Conservation (phyloP, 2,888 invertebrate genomes). For the Aphodius sticticus region DNA sequence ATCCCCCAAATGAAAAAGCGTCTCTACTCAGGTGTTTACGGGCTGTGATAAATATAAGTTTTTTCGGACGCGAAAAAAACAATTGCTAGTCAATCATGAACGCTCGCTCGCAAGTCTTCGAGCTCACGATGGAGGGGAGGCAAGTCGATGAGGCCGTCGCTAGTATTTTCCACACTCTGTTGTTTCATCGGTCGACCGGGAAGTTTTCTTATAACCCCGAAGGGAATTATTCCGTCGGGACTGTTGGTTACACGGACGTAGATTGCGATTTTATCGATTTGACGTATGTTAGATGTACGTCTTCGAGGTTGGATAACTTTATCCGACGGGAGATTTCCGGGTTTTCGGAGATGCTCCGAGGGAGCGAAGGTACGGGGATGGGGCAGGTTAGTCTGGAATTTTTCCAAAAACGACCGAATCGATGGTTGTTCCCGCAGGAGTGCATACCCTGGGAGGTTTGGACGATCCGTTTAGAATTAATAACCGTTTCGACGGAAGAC, state of each 20-base stretch:
- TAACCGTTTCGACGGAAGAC: constrained; percentile 84
- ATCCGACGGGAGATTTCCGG: constrained; percentile 79
- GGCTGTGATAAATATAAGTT: constrained; percentile 34
- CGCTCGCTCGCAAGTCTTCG: constrained; percentile 81
- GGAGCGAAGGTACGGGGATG: constrained; percentile 67
- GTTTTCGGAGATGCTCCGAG: constrained; percentile 80
- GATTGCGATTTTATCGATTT: constrained; percentile 98
- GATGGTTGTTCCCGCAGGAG: constrained; percentile 91
- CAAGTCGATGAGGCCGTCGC: constrained; percentile 93
- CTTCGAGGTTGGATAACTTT: constrained; percentile 75
- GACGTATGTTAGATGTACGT: constrained; percentile 95
- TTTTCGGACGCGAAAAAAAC: neutral
- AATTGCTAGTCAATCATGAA: constrained; percentile 66
- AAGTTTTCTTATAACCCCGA: constrained; percentile 95
- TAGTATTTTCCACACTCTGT: constrained; percentile 90
- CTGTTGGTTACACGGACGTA: constrained; percentile 94
- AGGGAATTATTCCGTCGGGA: constrained; percentile 94
- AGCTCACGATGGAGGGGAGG: constrained; percentile 86
- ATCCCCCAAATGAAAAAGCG: constrained; percentile 9
- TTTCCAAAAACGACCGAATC: constrained; percentile 88
- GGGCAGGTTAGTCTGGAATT: constrained; percentile 95
- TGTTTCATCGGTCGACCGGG: constrained; percentile 89
- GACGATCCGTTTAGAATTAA: constrained; percentile 91
- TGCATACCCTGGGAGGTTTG: constrained; percentile 99
- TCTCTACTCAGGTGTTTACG: constrained; percentile 34